Evolutionary conservation across 2,113 vertebrate genomes (phyloP), one percentile per base, ranked within the genome.

Genomic region (Gracilinanus agilis): DNA sequence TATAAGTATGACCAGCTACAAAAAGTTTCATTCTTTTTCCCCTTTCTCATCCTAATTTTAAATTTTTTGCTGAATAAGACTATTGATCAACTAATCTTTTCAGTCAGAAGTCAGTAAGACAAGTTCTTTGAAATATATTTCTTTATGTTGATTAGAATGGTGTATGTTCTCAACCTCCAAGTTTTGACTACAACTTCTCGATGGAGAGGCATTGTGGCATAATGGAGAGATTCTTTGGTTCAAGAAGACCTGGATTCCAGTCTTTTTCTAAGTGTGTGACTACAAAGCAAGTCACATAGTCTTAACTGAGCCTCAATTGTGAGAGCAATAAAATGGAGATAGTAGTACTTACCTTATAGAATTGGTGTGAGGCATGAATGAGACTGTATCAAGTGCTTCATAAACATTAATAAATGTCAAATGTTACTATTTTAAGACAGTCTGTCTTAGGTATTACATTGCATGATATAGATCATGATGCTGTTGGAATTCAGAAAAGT

Each of bases 61-160:
- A 34, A 89, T 91, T 92, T 88, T 56, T 96, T 94, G 55, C 16
- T 94, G 89, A 24, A 88, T 54, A 29, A 40, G 7, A 83, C 0
- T 40, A 40, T 83, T 83, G 19, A 83, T 16, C n/a, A 75, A n/a
- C 29, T 75, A 83, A 19, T 40, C 19, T 83, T 83, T 91, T 91
- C 92, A 61, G 27, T 95, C 56, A 88, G 4, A 3, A 49, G 7
- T 93, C 94, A 83, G 90, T 34, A 54, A 94, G 90, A 56, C 19
- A 25, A 90, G 1, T 61, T 96, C 88, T 96, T 96, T 3, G 11
- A 95, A 94, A 44, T 95, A 67, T 93, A 91, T 67, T 23, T 44
- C 67, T 93, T 61, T 61, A 27, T 67, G 34, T 67, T 19, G 49
- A 24, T 95, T 96, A 89, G 94, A 91, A 93, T 90, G 92, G 53